Conservation (phyloP, 2,888 invertebrate species). For the Tipula confusa region DNA sequence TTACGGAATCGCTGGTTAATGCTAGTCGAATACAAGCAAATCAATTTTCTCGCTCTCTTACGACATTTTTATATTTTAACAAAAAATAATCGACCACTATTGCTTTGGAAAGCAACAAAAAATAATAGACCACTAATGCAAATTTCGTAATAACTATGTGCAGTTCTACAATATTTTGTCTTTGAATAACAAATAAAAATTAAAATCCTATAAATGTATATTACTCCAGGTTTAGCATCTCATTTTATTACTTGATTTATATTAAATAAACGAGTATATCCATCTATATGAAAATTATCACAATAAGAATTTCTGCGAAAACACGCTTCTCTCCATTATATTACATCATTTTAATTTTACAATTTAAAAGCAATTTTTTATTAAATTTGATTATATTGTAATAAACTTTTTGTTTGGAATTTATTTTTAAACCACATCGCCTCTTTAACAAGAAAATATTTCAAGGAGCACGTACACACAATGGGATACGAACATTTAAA, state of each 20-base stretch:
- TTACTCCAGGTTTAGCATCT: too few species aligned
- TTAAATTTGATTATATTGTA: conserved; percentile 20
- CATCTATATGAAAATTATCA: not conserved
- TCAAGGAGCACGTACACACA: not conserved
- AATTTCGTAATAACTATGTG: too few species aligned
- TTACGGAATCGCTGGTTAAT: too few species aligned
- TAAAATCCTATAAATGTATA: too few species aligned
- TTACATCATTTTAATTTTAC: conserved; percentile 25
- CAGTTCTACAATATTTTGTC: too few species aligned
- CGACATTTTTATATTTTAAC: too few species aligned
- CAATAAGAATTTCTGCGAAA: not conserved
- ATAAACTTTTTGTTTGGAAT: not conserved
- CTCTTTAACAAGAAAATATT: conserved; percentile 12
- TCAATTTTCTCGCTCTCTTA: too few species aligned
- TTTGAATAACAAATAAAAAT: too few species aligned
- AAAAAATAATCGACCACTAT: too few species aligned
- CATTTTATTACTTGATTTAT: not conserved
- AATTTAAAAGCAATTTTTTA: conserved; percentile 25
- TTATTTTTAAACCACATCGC: not conserved
- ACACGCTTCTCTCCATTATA: not conserved
- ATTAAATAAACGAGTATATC: not conserved
- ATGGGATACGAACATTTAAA: conserved; percentile 9
- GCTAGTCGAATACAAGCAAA: too few species aligned
- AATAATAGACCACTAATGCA: too few species aligned
- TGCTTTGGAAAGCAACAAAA: too few species aligned